Percentiles rank a stretch among this genome's conserved stretches.
Evolutionary conservation across 2,797 vertebrate species (phyloP).

Genomic region (Centropyge bicolor): DNA sequence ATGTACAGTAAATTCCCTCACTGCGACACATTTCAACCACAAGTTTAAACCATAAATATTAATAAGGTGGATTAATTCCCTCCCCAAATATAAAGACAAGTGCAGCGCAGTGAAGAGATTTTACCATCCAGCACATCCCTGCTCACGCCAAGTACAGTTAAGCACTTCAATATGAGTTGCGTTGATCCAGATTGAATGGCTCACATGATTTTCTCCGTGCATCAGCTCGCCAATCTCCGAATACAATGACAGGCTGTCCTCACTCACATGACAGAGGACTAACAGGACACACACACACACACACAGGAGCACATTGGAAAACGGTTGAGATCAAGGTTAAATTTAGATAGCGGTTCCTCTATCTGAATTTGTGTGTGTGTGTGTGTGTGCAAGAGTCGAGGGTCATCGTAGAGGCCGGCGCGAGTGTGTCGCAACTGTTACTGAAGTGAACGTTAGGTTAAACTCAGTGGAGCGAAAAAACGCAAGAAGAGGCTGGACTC

Average conservation of each 20-base stretch:
- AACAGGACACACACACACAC: constrained; percentile 66
- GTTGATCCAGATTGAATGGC: constrained; percentile 67
- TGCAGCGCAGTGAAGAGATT: constrained; percentile 22
- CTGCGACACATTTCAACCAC: neutral
- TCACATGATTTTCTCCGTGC: constrained; percentile 78
- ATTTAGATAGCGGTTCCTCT: constrained; percentile 78
- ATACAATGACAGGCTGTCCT: constrained; percentile 81
- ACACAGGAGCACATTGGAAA: constrained; percentile 57
- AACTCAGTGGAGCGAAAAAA: constrained; percentile 11
- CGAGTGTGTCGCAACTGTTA: constrained; percentile 85
- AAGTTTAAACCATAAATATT: constrained; percentile 50
- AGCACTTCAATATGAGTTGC: constrained; percentile 65
- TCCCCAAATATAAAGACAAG: constrained; percentile 38
- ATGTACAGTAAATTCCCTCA: neutral
- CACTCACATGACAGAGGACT: constrained; percentile 79
- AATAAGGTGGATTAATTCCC: constrained; percentile 30
- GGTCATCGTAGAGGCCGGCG: constrained; percentile 85
- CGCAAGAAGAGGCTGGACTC: constrained; percentile 14
- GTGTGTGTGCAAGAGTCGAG: constrained; percentile 54
- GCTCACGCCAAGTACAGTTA: constrained; percentile 63
- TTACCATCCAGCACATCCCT: constrained; percentile 23
- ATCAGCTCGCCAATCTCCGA: constrained; percentile 79
- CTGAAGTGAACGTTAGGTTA: constrained; percentile 53
- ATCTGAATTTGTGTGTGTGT: constrained; percentile 45
- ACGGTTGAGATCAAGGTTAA: constrained; percentile 79